Percentiles rank a stretch among this genome's conserved stretches.
These are phyloP conservation scores for Drosophila kikkawai DNA, from an alignment of 1,140 invertebrate species.

Conservation along the genomic window DNA sequence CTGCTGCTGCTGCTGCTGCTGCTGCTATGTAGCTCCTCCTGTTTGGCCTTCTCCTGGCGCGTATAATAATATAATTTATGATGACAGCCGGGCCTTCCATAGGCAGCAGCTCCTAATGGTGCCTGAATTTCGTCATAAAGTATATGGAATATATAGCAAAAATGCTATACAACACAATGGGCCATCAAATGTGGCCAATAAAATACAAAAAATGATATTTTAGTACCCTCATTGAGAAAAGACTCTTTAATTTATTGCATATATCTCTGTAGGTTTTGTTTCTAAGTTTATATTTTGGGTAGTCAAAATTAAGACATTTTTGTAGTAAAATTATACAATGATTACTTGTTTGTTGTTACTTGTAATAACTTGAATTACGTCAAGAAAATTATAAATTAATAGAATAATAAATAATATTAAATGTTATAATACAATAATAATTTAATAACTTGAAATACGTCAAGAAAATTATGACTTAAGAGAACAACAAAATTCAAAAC, in stretches of 20 bases:
- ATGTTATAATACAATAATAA: too few species aligned
- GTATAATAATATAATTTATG: slow-evolving; percentile 31
- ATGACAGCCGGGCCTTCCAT: background rate
- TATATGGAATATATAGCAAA: background rate
- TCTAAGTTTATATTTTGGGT: background rate
- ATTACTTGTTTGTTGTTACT: background rate
- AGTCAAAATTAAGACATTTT: background rate
- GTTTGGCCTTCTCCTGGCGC: background rate
- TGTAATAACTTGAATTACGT: too few species aligned
- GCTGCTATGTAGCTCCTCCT: background rate
- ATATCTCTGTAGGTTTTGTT: background rate
- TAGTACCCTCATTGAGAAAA: slow-evolving; percentile 1
- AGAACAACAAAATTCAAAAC: too few species aligned
- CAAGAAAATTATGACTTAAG: too few species aligned
- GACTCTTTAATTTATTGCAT: slow-evolving; percentile 1
- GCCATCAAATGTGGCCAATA: slow-evolving; percentile 14
- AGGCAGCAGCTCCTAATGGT: slow-evolving; percentile 1
- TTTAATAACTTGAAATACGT: too few species aligned
- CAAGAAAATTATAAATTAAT: too few species aligned
- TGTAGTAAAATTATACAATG: background rate
- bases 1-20: too few species aligned
- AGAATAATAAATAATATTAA: too few species aligned
- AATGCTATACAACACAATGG: slow-evolving; percentile 7
- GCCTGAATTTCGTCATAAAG: background rate
- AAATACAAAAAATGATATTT: slow-evolving; percentile 1